Conservation (phyloP, 2,797 vertebrate genomes). For the Clarias laeviceps region DNA sequence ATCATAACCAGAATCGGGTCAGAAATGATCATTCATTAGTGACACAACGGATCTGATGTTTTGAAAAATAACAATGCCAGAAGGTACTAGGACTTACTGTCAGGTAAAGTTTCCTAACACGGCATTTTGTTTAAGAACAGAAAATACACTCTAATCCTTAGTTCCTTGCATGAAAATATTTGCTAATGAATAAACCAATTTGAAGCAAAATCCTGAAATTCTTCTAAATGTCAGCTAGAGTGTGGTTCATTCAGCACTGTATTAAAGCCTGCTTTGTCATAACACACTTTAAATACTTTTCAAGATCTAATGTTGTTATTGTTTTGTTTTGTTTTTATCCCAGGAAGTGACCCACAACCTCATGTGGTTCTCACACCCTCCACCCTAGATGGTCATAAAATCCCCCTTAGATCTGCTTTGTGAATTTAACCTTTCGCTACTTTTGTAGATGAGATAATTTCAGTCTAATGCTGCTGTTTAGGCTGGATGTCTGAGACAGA, state of each 20-base stretch:
- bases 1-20: neutral
- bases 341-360: neutral
- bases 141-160: slow-evolving; percentile 18
- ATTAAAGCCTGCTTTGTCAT: slow-evolving; percentile 4
- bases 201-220: slow-evolving; percentile 29
- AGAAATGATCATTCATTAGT: neutral
- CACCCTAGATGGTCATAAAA: slow-evolving; percentile 35
- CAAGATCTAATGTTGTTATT: slow-evolving; percentile 16
- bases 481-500: neutral
- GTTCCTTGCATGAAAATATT: slow-evolving; percentile 14
- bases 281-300: slow-evolving; percentile 22
- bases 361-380: slow-evolving; percentile 42
- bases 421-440: slow-evolving; percentile 25
- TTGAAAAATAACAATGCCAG: neutral
- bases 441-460: slow-evolving; percentile 27
- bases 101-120: too few relatives aligned
- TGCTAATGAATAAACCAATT: slow-evolving; percentile 28
- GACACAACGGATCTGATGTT: neutral
- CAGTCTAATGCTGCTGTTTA: neutral
- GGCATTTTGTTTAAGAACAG: neutral
- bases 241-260: slow-evolving; percentile 6
- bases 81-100: too few relatives aligned
- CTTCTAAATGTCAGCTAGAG: neutral
- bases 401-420: slow-evolving; percentile 22
- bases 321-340: neutral